These are phyloP conservation scores for Apocrypta bakeri DNA, from an alignment of 1,140 invertebrate genomes.

Conservation along the genomic window DNA sequence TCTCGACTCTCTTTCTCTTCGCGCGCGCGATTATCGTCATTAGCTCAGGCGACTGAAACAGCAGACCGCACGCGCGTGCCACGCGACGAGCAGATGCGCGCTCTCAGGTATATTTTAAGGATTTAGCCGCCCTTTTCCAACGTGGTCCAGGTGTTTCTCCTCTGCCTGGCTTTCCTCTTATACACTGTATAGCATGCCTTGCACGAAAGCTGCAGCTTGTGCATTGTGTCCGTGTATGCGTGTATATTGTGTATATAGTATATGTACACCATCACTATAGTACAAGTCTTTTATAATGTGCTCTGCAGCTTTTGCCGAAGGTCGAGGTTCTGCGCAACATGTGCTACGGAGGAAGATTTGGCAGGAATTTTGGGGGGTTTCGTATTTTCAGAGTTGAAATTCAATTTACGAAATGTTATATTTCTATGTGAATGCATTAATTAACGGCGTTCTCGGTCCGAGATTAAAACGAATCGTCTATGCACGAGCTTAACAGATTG, in stretches of 20 bases:
- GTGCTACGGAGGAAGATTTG: neutral
- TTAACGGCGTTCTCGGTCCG: no score
- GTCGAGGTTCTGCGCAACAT: neutral
- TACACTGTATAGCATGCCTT: neutral
- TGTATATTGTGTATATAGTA: neutral
- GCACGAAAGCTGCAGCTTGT: neutral
- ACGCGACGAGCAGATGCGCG: slow-evolving; percentile 50
- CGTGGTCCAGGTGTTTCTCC: slow-evolving; percentile 58
- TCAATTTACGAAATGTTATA: no score
- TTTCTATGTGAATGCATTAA: no score
- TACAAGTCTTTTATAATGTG: no score
- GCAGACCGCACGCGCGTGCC: slow-evolving; percentile 57
- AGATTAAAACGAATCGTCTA: neutral
- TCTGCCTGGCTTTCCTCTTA: neutral
- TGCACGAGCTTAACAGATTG: neutral
- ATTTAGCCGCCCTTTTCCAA: slow-evolving; percentile 54
- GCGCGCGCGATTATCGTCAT: slow-evolving; percentile 57
- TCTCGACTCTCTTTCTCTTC: slow-evolving; percentile 39
- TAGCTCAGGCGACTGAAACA: slow-evolving; percentile 51
- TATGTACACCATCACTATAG: neutral
- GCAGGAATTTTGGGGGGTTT: neutral
- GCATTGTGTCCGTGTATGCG: no score
- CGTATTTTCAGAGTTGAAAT: no score
- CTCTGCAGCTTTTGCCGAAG: neutral
- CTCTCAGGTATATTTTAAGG: slow-evolving; percentile 53